Conservation (phyloP, 2,113 vertebrate genomes). For the Oreochromis aureus region DNA sequence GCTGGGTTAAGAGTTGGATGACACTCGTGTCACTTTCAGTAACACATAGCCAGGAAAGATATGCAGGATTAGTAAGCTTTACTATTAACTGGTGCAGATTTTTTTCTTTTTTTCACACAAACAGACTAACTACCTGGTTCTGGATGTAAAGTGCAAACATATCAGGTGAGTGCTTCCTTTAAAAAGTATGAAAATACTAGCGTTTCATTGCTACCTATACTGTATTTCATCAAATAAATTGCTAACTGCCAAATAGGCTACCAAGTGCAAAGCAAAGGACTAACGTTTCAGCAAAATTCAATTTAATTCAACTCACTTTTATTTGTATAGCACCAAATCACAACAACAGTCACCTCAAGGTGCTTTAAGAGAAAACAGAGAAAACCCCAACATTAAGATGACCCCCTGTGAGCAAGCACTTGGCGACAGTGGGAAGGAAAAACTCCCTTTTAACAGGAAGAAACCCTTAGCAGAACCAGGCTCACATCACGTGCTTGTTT, state of each 20-base stretch:
- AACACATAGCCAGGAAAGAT: not conserved
- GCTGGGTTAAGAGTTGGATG: not conserved
- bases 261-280: not conserved
- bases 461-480: not conserved
- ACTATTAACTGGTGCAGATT: not conserved
- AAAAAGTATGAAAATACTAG: not conserved
- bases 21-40: not conserved
- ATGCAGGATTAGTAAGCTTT: not conserved
- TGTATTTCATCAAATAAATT: not conserved
- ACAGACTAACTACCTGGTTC: not conserved
- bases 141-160: not conserved
- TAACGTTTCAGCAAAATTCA: not conserved
- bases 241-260: fast-evolving
- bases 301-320: not conserved
- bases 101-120: not conserved
- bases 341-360: not conserved
- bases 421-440: not conserved
- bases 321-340: not conserved
- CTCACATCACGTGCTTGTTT: not conserved
- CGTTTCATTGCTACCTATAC: not conserved
- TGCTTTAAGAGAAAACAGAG: not conserved
- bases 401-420: not conserved
- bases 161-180: not conserved
- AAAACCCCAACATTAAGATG: not conserved
- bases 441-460: not conserved